Evolutionary conservation across 2,113 vertebrate genomes (phyloP).

Genomic region (Eptesicus fuscus): DNA sequence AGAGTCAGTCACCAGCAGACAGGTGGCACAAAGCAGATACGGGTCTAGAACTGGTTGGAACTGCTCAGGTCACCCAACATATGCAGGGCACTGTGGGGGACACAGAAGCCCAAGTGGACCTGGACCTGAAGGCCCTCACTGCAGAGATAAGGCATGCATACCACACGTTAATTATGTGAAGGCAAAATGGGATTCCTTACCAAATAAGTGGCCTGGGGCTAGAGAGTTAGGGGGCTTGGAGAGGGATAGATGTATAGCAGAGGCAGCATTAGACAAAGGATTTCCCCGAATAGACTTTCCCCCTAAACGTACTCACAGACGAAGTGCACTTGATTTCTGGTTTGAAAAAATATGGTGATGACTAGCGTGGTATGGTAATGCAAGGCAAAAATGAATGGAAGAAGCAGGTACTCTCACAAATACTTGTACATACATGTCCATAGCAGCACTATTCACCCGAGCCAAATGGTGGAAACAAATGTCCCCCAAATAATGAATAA

Average conservation of each 20-base stretch:
- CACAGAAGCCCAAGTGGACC: background rate
- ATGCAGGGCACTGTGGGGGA: background rate
- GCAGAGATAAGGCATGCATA: background rate
- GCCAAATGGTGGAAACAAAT: background rate
- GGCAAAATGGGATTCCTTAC: background rate
- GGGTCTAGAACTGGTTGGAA: background rate
- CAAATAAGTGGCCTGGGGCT: background rate
- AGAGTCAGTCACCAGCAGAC: background rate
- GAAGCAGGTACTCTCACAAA: background rate
- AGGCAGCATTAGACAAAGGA: background rate
- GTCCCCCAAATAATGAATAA: background rate
- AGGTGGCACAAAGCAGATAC: background rate
- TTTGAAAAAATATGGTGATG: background rate
- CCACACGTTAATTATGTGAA: background rate
- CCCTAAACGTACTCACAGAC: background rate
- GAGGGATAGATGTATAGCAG: rapidly evolving
- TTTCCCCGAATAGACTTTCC: background rate
- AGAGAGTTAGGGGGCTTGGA: background rate
- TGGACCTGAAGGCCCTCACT: background rate
- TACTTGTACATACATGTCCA: rapidly evolving
- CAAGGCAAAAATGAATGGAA: background rate
- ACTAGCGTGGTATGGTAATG: background rate
- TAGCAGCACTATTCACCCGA: background rate
- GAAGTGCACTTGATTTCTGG: background rate
- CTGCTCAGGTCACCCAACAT: background rate